Percentiles rank a stretch among this genome's conserved stretches.
These are phyloP conservation scores for Resseliella maxima DNA, from an alignment of 2,888 invertebrate genomes.

Conservation along the genomic window DNA sequence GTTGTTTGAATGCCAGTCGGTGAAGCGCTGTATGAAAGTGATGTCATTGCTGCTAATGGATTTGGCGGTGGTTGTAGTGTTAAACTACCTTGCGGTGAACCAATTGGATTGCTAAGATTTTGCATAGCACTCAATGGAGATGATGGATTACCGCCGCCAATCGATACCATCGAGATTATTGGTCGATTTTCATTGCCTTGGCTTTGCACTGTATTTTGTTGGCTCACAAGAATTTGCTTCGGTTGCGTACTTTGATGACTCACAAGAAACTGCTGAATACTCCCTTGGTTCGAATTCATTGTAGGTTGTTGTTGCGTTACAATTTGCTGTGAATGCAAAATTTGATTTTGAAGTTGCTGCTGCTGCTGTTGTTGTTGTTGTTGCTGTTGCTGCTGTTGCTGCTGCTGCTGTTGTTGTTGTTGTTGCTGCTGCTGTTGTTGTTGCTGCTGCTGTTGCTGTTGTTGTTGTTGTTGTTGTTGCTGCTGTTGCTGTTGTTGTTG, in stretches of 20 bases:
- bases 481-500: constrained; percentile 62
- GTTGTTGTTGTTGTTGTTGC: constrained; percentile 69
- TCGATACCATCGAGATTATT: constrained; percentile 62
- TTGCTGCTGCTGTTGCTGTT: constrained; percentile 64
- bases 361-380: constrained; percentile 62
- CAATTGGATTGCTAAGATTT: constrained; percentile 60
- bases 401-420: constrained; percentile 63
- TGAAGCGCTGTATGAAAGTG: constrained; percentile 59
- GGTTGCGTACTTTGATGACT: constrained; percentile 49
- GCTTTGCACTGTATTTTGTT: constrained; percentile 19
- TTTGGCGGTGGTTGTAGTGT: constrained; percentile 65
- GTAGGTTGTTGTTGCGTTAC: too few species aligned
- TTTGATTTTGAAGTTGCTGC: constrained; percentile 60
- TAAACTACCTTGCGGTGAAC: constrained; percentile 61
- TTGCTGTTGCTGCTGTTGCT: constrained; percentile 42
- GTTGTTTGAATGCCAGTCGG: background rate
- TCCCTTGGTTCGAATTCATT: background rate
- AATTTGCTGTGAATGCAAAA: too few species aligned
- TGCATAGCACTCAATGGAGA: constrained; percentile 59
- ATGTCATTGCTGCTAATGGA: constrained; percentile 67
- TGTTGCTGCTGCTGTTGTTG: constrained; percentile 60
- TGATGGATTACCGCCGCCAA: constrained; percentile 25
- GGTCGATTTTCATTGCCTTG: constrained; percentile 42
- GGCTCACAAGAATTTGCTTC: constrained; percentile 26
- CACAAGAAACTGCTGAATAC: constrained; percentile 7